These are phyloP conservation scores for Andrena trimmerana DNA, from an alignment of 2,888 invertebrate genomes.

Conservation along the genomic window DNA sequence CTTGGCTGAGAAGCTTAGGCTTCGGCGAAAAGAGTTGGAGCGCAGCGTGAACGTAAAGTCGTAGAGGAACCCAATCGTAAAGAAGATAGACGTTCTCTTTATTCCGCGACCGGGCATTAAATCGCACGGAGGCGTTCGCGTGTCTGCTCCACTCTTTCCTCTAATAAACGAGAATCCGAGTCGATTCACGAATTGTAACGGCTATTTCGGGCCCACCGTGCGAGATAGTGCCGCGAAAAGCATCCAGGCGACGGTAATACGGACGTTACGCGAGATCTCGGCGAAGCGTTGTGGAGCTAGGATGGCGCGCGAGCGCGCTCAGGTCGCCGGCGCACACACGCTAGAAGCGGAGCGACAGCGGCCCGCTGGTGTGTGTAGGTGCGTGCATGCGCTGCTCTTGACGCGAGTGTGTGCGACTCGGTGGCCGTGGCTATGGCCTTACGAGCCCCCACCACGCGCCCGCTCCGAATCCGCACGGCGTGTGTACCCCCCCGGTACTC, in stretches of 20 bases:
- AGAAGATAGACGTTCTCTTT: neutral
- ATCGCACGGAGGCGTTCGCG: too few relatives aligned
- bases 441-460: slow-evolving; percentile 74
- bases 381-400: slow-evolving; percentile 14
- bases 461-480: slow-evolving; percentile 76
- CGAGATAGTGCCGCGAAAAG: slow-evolving; percentile 32
- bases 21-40: neutral
- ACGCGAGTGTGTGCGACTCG: slow-evolving; percentile 73
- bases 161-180: too few relatives aligned
- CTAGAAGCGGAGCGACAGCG: slow-evolving; percentile 37
- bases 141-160: too few relatives aligned
- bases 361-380: slow-evolving; percentile 9
- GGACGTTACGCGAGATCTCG: slow-evolving; percentile 50
- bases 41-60: neutral
- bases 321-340: slow-evolving; percentile 19
- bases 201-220: slow-evolving; percentile 12
- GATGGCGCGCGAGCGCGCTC: slow-evolving; percentile 17
- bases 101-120: neutral
- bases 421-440: slow-evolving; percentile 85
- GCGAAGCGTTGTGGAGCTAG: slow-evolving; percentile 31
- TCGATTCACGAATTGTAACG: neutral
- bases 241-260: slow-evolving; percentile 44
- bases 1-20: neutral
- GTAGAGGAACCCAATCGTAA: neutral
- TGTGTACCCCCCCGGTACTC: slow-evolving; percentile 66